Conservation (phyloP, 2,888 invertebrate species). For the Ommatoiulus sabulosus region DNA sequence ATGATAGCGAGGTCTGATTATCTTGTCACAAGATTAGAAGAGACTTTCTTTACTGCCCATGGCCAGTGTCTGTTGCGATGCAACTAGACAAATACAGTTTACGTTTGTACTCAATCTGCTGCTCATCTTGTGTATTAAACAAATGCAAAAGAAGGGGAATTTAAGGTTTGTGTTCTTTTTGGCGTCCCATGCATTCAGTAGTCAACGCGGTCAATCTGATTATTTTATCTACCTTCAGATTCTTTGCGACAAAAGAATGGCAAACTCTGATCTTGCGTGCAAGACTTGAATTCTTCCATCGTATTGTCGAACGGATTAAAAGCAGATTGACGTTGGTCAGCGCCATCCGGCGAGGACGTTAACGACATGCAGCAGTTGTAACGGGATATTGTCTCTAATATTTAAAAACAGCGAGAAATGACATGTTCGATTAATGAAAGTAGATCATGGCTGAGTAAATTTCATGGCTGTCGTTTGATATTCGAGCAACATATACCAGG, state of each 20-base stretch:
- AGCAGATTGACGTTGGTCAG: background rate
- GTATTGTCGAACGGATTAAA: background rate
- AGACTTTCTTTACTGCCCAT: no score
- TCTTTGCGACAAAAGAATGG: slow-evolving; percentile 53
- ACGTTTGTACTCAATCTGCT: no score
- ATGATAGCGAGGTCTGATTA: no score
- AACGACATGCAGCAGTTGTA: slow-evolving; percentile 47
- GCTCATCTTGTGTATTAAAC: no score
- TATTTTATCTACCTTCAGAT: slow-evolving; percentile 46
- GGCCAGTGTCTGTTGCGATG: no score
- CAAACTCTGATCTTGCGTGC: background rate
- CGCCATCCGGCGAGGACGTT: background rate
- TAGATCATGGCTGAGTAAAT: background rate
- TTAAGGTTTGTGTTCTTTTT: no score
- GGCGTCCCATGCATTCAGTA: no score
- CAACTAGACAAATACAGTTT: no score
- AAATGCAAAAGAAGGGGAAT: no score
- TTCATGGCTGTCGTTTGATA: background rate
- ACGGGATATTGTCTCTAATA: slow-evolving; percentile 41
- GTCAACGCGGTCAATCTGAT: background rate
- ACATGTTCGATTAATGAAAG: background rate
- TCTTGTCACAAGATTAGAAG: no score
- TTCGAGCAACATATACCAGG: slow-evolving; percentile 18
- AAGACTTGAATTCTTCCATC: background rate
- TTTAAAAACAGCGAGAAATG: background rate